Evolutionary conservation across 1,140 invertebrate genomes (phyloP).

Genomic region (Eufriesea mexicana): DNA sequence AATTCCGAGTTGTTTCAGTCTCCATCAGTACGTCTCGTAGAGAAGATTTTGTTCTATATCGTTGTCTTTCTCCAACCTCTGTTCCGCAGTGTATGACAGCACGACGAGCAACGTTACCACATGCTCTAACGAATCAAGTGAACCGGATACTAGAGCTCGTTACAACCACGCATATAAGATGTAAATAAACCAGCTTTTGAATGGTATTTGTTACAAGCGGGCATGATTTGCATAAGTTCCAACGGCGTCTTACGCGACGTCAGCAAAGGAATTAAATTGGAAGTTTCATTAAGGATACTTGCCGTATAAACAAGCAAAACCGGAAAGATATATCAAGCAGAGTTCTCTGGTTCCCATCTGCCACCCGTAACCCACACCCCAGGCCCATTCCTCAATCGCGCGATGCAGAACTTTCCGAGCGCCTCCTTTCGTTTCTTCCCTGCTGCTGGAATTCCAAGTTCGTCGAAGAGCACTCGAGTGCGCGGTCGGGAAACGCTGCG

Average conservation of each 20-base stretch:
- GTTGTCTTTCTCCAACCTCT: no score
- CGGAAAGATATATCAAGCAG: constrained; percentile 21
- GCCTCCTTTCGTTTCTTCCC: neutral
- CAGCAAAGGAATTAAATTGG: constrained; percentile 13
- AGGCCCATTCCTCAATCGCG: constrained; percentile 1
- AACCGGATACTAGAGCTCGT: neutral
- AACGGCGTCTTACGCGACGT: neutral
- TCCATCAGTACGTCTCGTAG: no score
- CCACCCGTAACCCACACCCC: neutral
- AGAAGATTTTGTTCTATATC: no score
- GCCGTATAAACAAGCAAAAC: constrained; percentile 23
- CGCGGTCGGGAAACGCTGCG: neutral
- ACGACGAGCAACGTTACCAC: no score
- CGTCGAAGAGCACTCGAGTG: neutral
- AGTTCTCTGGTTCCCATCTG: neutral
- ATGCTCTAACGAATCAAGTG: no score
- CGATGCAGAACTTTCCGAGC: constrained; percentile 10
- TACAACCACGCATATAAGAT: neutral
- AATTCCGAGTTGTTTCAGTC: no score
- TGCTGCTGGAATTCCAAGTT: constrained; percentile 6
- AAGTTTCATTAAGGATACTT: constrained; percentile 34
- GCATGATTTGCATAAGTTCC: constrained; percentile 2
- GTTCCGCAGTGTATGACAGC: no score
- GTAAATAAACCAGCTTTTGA: constrained; percentile 10
- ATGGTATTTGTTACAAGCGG: constrained; percentile 11